Evolutionary conservation across 2,888 invertebrate genomes (phyloP).

Genomic region (Pecten maximus): DNA sequence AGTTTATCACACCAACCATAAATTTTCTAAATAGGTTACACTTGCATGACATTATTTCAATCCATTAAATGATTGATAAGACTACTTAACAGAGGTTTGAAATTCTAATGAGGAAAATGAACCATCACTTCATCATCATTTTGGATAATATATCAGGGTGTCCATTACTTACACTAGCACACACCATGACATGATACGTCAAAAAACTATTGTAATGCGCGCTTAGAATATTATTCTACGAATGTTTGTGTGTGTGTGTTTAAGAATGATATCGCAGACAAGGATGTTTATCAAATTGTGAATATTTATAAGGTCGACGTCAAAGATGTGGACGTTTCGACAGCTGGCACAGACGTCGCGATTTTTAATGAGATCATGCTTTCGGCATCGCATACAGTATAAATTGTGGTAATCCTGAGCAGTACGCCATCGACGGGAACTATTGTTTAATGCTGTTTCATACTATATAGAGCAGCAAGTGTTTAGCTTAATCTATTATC

Average conservation of each 20-base stretch:
- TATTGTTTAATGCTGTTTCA: not conserved
- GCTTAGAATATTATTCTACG: not conserved
- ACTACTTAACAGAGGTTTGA: too few species aligned
- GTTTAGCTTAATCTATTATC: not conserved
- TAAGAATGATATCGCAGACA: not conserved
- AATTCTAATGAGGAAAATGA: too few species aligned
- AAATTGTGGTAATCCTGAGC: not conserved
- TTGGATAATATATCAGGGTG: too few species aligned
- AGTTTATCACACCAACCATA: too few species aligned
- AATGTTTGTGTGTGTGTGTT: not conserved
- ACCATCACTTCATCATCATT: too few species aligned
- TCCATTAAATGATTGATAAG: too few species aligned
- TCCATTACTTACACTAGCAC: not conserved
- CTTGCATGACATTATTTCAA: too few species aligned
- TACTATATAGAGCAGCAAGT: too few species aligned
- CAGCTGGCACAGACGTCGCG: slow-evolving; percentile 20
- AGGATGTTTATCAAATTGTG: not conserved
- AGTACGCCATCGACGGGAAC: not conserved
- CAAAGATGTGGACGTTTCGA: not conserved
- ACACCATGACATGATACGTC: not conserved
- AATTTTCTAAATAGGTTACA: too few species aligned
- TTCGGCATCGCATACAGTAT: not conserved
- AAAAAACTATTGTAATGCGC: not conserved
- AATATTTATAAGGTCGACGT: not conserved
- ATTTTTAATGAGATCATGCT: slow-evolving; percentile 10